These are phyloP conservation scores for Chamaetylas fuelleborni DNA, from an alignment of 2,113 vertebrate genomes.

Conservation along the genomic window DNA sequence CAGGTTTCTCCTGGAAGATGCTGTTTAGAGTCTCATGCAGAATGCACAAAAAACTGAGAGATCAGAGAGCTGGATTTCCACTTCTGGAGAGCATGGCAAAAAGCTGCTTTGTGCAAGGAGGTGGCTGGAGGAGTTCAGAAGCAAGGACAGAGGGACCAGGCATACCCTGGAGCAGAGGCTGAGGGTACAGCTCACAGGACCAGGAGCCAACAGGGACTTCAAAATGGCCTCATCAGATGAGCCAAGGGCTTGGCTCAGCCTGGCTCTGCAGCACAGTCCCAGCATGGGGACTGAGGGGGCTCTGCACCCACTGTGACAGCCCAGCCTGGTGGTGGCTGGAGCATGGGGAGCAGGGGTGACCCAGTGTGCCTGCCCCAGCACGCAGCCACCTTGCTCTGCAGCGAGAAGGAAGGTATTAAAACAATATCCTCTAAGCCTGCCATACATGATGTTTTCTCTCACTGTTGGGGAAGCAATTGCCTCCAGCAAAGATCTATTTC, in stretches of 20 bases:
- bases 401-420: background rate
- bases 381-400: fast-evolving
- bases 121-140: background rate
- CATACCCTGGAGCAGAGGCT: too few species aligned
- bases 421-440: constrained; percentile 18
- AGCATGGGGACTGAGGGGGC: fast-evolving
- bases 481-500: constrained; percentile 64
- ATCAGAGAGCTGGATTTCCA: background rate
- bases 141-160: fast-evolving
- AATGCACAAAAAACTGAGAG: fast-evolving
- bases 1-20: background rate
- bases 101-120: fast-evolving
- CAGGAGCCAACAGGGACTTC: background rate
- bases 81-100: fast-evolving
- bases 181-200: background rate
- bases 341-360: background rate
- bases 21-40: background rate
- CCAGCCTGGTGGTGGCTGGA: fast-evolving
- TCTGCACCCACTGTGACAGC: background rate
- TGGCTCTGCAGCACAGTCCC: background rate
- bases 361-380: fast-evolving
- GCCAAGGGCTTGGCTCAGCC: background rate
- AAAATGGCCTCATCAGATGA: fast-evolving
- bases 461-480: constrained; percentile 54
- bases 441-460: constrained; percentile 12